Conservation (phyloP, 2,797 vertebrate species). For the Gadopsis bispinosus region DNA sequence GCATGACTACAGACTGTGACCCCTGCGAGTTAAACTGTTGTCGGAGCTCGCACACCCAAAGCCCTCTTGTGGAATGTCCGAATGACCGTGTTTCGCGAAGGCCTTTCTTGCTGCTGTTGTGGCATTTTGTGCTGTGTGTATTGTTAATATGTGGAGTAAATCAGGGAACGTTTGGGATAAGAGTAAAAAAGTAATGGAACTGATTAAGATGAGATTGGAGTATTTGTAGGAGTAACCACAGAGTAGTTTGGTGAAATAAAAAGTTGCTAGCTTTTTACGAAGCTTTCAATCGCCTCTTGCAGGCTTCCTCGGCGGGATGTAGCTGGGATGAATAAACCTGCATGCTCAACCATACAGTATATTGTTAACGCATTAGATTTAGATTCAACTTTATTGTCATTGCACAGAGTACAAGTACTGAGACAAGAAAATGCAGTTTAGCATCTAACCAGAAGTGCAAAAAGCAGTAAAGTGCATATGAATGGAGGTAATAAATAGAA, state of each 20-base stretch:
- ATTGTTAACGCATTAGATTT: neutral
- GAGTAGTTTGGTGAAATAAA: neutral
- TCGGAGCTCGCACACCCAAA: slow-evolving; percentile 29
- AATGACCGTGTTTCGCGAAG: slow-evolving; percentile 12
- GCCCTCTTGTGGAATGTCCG: slow-evolving; percentile 32
- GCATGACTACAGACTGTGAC: slow-evolving; percentile 48
- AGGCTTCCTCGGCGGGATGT: neutral
- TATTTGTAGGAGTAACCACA: neutral
- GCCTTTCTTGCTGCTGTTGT: neutral
- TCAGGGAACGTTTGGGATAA: too few species aligned
- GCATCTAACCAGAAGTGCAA: too few species aligned
- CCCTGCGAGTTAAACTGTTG: slow-evolving; percentile 37
- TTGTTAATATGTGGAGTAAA: neutral
- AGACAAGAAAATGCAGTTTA: too few species aligned
- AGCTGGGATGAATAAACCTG: neutral
- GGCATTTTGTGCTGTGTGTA: neutral
- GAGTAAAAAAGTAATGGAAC: neutral
- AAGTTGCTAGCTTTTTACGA: neutral
- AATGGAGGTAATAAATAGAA: too few species aligned
- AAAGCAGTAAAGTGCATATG: too few species aligned
- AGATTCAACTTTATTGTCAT: too few species aligned
- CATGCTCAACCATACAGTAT: too few species aligned
- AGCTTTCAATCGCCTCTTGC: neutral
- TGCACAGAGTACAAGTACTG: too few species aligned
- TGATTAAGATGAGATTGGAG: neutral